Base-by-base conservation (phyloP, 2,797 vertebrate genomes). In the Acrossocheilus fasciatus region DNA sequence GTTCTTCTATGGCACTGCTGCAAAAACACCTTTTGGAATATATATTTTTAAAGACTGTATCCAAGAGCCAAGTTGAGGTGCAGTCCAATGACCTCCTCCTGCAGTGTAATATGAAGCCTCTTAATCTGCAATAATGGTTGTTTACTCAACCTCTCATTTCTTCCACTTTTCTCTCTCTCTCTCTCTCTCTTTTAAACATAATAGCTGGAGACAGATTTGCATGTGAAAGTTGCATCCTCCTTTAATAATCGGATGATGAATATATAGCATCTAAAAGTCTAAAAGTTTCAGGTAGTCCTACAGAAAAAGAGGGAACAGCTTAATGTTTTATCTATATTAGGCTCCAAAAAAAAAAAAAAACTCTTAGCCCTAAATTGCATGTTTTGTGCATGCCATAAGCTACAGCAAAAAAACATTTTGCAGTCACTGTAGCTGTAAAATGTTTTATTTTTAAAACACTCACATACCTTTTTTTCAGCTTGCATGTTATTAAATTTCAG, bases 81-180 rank as follows among this genome's bases (percentile, higher is more conserved):
- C 64, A 17, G 64, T 70, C 4, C 18, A 20, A 20, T 43, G 12
- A 43, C 36, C 36, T 39, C 14, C 34, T 41, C 18, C 68, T 41
- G 36, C 36, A 41, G 36, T 39, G 18, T 11, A 70, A 43, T 12
- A 43, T n/a, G 18, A 70, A 70, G 36, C 39, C 39, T 43, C 20
- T 70, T 70, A 70, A 70, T 70, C 8, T 72, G 69, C 69, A 70
- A 43, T 70, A 70, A 12, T 43, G 36, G 10, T 10, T 70, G 69
- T 70, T 70, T 70, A 5, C 39, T 57, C 17, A 39, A 7, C 50
- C 15, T 52, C 47, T 9, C 66, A 36, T 36, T 68, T 68, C 34
- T 18, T 68, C 30, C 17, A 4, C 66, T 36, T 68, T n/a, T 59
- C n/a, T 59, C 23, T 0, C 57, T n/a, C 57, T 59, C 7, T 54